phyloP scores from a whole-genome alignment of 2,888 invertebrate species.

The Caenorhabditis japonica region DNA sequence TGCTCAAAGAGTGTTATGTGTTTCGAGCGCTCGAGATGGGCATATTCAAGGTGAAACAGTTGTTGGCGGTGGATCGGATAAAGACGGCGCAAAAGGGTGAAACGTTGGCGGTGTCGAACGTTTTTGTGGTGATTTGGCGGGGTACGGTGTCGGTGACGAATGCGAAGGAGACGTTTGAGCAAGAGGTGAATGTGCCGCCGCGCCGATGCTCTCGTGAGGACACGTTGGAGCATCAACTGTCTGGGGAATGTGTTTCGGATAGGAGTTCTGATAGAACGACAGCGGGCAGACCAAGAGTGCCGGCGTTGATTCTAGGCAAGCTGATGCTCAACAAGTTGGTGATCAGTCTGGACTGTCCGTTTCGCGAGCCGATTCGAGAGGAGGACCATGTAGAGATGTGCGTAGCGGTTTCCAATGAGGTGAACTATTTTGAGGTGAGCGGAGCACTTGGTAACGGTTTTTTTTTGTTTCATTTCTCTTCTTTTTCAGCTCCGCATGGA shows the following conservation, averaged over 20 bases:
- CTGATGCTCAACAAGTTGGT: slow-evolving; percentile 12
- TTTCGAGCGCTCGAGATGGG: slow-evolving; percentile 26
- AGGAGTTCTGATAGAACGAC: no score
- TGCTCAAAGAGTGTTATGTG: slow-evolving; percentile 37
- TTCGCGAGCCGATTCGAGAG: background rate
- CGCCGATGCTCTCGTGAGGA: no score
- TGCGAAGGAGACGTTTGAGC: background rate
- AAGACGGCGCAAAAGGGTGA: background rate
- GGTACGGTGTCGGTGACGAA: slow-evolving; percentile 9
- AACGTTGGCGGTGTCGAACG: background rate
- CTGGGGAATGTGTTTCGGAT: no score
- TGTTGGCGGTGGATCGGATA: slow-evolving; percentile 21
- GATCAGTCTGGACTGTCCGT: slow-evolving; percentile 13
- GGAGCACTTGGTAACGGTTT: no score
- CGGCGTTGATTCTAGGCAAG: slow-evolving; percentile 23
- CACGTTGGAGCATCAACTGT: no score
- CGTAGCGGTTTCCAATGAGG: slow-evolving; percentile 1
- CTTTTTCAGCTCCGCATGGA: slow-evolving; percentile 16
- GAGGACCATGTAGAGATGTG: background rate
- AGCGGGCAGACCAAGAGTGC: background rate
- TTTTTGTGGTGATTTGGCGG: slow-evolving; percentile 16
- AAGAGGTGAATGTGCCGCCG: slow-evolving; percentile 4
- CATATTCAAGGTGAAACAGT: slow-evolving; percentile 9
- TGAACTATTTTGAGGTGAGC: slow-evolving; percentile 8
- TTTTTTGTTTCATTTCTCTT: no score